These are phyloP conservation scores for Heliconius ethilla DNA, from an alignment of 2,888 invertebrate species.

Conservation along the genomic window DNA sequence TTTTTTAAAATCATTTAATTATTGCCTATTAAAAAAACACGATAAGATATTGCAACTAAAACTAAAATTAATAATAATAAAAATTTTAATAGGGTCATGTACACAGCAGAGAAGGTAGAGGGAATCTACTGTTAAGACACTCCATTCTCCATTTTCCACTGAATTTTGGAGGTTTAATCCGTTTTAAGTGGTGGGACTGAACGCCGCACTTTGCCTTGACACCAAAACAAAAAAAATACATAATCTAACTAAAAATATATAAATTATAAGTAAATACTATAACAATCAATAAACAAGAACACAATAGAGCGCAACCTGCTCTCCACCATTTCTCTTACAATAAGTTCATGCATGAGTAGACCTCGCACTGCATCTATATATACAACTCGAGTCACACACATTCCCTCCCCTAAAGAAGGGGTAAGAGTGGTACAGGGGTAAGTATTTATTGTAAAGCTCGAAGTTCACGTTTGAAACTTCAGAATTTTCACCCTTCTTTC, in stretches of 20 bases:
- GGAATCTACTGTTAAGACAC: no score
- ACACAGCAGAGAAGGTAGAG: no score
- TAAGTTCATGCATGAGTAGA: slow-evolving; percentile 23
- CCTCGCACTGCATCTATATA: slow-evolving; percentile 11
- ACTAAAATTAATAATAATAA: no score
- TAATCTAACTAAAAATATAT: background rate
- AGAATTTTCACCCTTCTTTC: background rate
- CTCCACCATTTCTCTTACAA: background rate
- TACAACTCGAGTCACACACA: slow-evolving; percentile 23
- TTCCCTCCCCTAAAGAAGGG: slow-evolving; percentile 25
- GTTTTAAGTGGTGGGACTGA: no score
- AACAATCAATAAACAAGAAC: background rate
- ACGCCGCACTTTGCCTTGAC: no score
- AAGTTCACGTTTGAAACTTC: slow-evolving; percentile 8
- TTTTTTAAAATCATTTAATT: no score
- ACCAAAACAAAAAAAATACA: no score
- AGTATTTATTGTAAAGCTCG: slow-evolving; percentile 23
- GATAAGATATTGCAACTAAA: no score
- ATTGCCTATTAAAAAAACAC: no score
- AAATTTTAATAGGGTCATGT: no score
- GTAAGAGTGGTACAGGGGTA: background rate
- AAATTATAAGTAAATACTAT: background rate
- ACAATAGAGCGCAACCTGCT: background rate
- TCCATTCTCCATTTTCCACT: no score
- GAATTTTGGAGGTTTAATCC: no score